phyloP scores from a whole-genome alignment of 2,888 invertebrate species.

The Silvanus unidentatus region DNA sequence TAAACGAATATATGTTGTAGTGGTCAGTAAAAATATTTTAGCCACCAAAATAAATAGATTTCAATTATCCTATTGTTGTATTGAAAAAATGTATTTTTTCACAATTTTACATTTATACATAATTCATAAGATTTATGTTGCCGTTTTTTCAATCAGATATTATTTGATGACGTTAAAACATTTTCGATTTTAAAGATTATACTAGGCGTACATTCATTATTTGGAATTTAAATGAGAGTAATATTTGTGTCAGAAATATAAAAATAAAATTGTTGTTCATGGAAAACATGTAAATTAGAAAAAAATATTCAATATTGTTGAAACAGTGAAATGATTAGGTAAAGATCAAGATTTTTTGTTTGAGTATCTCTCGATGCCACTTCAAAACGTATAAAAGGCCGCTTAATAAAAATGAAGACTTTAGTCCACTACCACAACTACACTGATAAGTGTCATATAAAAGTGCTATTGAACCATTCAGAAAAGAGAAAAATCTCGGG shows the following conservation, averaged over 20 bases:
- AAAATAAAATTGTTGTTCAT: not conserved
- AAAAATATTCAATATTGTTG: not conserved
- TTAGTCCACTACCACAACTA: not conserved
- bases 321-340: not conserved
- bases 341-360: constrained; percentile 9
- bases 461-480: not conserved
- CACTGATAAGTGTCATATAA: not conserved
- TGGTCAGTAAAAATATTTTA: constrained; percentile 36
- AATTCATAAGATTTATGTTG: too few relatives aligned
- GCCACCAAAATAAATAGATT: too few relatives aligned
- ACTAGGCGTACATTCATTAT: constrained; percentile 18
- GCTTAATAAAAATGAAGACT: constrained; percentile 1
- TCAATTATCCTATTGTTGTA: constrained; percentile 5
- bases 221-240: constrained; percentile 5
- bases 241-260: constrained; percentile 2
- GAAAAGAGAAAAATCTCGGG: not conserved
- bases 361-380: constrained; percentile 17
- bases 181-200: constrained; percentile 17
- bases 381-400: constrained; percentile 18
- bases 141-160: too few relatives aligned
- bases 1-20: constrained; percentile 44
- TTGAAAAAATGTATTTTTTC: too few relatives aligned
- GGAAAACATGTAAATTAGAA: not conserved
- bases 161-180: not conserved
- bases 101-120: too few relatives aligned